Conservation (phyloP, 2,113 vertebrate genomes). For the Epinephelus fuscoguttatus region DNA sequence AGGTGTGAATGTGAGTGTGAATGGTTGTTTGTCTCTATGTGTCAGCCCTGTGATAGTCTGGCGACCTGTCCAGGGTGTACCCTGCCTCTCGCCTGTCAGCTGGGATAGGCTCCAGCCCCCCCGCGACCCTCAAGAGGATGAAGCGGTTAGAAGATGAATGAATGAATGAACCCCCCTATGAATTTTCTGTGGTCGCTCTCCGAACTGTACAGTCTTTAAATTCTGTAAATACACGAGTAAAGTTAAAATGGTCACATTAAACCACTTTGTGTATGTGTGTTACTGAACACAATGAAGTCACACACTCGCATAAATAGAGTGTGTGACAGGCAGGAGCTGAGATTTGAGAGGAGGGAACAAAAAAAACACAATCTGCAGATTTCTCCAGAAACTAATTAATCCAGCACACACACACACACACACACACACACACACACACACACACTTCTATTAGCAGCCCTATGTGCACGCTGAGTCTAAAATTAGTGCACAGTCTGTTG, state of each 20-base stretch:
- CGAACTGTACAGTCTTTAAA: not conserved
- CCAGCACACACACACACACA: not conserved
- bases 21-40: no score
- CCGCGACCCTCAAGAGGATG: no score
- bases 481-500: constrained; percentile 73
- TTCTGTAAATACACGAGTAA: not conserved
- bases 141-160: no score
- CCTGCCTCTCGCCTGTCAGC: no score
- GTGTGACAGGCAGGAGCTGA: constrained; percentile 23
- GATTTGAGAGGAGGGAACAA: constrained; percentile 31
- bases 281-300: not conserved
- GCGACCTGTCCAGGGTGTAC: no score
- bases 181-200: not conserved
- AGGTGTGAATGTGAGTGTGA: no score
- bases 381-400: constrained; percentile 70
- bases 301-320: not conserved
- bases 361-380: constrained; percentile 55
- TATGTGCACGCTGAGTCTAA: constrained; percentile 70
- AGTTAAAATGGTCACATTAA: not conserved
- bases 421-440: constrained; percentile 24
- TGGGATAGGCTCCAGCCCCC: no score
- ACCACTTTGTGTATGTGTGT: not conserved
- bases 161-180: no score
- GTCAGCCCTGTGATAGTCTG: no score
- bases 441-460: constrained; percentile 48